phyloP scores from a whole-genome alignment of 2,113 vertebrate species.

The Trachemys scripta region DNA sequence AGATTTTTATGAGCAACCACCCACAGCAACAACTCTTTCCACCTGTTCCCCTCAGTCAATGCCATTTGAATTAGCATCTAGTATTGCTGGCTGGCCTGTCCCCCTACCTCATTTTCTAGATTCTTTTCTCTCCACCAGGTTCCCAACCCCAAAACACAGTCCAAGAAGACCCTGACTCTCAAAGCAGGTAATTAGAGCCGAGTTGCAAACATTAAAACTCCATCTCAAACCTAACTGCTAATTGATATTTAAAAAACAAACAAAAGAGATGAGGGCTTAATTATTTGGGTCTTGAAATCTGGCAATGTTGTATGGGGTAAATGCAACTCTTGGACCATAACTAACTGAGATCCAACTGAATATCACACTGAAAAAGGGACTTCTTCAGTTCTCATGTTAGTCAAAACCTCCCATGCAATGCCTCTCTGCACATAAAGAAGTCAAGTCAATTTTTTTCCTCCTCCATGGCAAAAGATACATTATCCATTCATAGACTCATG shows the following conservation, averaged over 20 bases:
- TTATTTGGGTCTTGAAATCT: not conserved
- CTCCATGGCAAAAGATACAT: not conserved
- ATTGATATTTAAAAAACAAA: not conserved
- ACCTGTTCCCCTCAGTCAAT: not conserved
- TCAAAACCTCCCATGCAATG: not conserved
- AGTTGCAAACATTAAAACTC: not conserved
- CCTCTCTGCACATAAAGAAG: not conserved
- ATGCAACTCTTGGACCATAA: not conserved
- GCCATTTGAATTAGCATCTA: not conserved
- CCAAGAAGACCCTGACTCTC: not conserved
- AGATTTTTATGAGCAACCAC: not conserved
- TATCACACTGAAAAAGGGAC: not conserved
- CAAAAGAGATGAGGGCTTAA: not conserved
- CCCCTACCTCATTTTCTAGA: not conserved
- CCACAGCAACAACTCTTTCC: not conserved
- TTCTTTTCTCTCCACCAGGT: not conserved
- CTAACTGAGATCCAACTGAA: not conserved
- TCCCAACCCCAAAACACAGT: not conserved
- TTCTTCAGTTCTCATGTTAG: not conserved
- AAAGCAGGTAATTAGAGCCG: accelerated
- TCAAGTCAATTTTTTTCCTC: not conserved
- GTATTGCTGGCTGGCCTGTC: not conserved
- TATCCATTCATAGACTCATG: not conserved
- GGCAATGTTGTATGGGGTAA: not conserved
- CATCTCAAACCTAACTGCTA: not conserved